phyloP scores from a whole-genome alignment of 2,113 vertebrate genomes.

The Chunga burmeisteri region DNA sequence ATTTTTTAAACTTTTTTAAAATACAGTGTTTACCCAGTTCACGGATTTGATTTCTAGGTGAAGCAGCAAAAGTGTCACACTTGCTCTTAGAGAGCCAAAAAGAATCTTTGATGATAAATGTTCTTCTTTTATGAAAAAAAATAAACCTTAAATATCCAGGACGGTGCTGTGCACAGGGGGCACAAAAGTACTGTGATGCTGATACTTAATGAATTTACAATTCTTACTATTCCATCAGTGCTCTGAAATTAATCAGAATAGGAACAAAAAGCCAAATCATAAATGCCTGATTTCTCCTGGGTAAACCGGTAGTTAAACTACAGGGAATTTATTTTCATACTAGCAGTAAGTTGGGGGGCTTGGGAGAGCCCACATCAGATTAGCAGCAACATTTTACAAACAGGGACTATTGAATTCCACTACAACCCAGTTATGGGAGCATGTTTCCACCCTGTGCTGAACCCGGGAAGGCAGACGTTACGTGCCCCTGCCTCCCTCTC shows the following conservation, averaged over 20 bases:
- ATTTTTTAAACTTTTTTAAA: background rate
- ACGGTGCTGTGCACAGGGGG: background rate
- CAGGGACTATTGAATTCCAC: background rate
- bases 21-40: background rate
- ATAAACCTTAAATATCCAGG: background rate
- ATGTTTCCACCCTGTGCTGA: background rate
- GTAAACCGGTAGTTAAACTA: constrained; percentile 20
- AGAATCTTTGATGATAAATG: background rate
- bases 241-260: constrained; percentile 18
- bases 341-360: background rate
- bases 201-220: constrained; percentile 17
- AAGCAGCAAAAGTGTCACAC: background rate
- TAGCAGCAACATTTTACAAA: background rate
- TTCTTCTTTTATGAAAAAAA: background rate
- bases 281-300: constrained; percentile 36
- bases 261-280: constrained; percentile 28
- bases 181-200: background rate
- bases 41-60: background rate
- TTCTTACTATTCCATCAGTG: constrained; percentile 12
- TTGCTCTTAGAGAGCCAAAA: background rate
- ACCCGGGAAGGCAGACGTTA: rapidly evolving
- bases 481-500: background rate
- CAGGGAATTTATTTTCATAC: constrained; percentile 16
- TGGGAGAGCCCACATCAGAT: background rate
- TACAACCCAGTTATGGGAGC: background rate